Percentiles rank a stretch among this genome's conserved stretches.
These are phyloP conservation scores for Coleophora deauratella DNA, from an alignment of 2,888 invertebrate genomes.

Conservation along the genomic window DNA sequence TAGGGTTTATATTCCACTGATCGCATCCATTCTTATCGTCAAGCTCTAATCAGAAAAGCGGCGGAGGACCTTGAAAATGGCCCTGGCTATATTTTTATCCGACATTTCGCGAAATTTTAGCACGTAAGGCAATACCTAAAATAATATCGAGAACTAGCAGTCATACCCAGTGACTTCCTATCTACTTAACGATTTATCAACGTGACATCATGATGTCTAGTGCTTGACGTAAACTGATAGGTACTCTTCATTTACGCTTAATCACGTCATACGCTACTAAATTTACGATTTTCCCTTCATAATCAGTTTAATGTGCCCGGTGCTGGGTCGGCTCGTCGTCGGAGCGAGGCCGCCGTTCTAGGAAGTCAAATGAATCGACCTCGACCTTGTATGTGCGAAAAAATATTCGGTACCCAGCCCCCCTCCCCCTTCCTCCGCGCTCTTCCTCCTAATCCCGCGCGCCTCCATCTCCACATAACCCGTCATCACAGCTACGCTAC, in stretches of 20 bases:
- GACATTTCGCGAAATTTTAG: constrained; percentile 56
- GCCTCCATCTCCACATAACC: no score
- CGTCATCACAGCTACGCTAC: no score
- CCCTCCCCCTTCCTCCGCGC: constrained; percentile 19
- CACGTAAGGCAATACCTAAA: constrained; percentile 33
- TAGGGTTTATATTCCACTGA: constrained; percentile 36
- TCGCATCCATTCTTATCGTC: constrained; percentile 45
- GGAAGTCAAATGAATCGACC: constrained; percentile 67
- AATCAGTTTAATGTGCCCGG: no score
- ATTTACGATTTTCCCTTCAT: no score
- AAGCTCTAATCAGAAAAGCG: constrained; percentile 66
- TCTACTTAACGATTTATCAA: constrained; percentile 12
- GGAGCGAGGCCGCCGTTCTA: constrained; percentile 45
- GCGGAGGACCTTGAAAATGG: constrained; percentile 63
- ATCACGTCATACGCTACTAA: no score
- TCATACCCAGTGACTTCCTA: no score
- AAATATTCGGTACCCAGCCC: constrained; percentile 51
- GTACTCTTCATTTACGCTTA: no score
- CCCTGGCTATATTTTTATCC: constrained; percentile 72
- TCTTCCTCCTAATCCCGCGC: not conserved
- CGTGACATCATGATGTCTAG: not conserved
- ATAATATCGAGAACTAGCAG: not conserved
- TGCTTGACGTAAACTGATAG: no score
- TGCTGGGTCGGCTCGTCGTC: constrained; percentile 19
- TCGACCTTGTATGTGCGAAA: constrained; percentile 67